Evolutionary conservation across 2,888 invertebrate species (phyloP).

Genomic region (Tromatobia lineatoria): DNA sequence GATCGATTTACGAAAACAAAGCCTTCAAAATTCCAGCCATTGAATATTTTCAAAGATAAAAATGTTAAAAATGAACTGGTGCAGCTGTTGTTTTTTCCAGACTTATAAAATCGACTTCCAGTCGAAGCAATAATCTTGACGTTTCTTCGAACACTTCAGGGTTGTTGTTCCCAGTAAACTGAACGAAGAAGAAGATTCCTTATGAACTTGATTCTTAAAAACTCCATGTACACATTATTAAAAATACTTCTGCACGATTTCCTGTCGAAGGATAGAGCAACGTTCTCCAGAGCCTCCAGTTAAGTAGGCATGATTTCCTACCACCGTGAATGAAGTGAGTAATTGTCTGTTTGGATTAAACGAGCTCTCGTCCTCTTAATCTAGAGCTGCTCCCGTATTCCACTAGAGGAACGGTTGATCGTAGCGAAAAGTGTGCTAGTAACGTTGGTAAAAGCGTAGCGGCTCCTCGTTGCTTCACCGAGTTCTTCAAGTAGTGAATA

Average conservation of each 20-base stretch:
- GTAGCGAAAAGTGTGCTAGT: conserved; percentile 31
- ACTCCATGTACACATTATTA: neutral
- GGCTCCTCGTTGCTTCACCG: conserved; percentile 12
- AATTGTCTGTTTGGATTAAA: conserved; percentile 37
- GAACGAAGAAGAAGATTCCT: too few species aligned
- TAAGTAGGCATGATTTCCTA: conserved; percentile 13
- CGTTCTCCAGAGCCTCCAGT: conserved; percentile 23
- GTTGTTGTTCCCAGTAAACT: too few species aligned
- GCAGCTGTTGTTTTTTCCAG: too few species aligned
- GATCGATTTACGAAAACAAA: too few species aligned
- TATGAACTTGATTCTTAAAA: neutral
- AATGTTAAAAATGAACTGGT: too few species aligned
- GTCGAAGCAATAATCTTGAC: too few species aligned
- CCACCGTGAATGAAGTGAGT: conserved; percentile 39
- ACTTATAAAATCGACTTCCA: too few species aligned
- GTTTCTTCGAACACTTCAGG: too few species aligned
- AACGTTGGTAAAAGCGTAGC: conserved; percentile 31
- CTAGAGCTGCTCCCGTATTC: conserved; percentile 12
- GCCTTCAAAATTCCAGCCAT: too few species aligned
- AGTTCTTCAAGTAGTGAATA: neutral
- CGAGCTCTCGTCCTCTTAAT: conserved; percentile 30
- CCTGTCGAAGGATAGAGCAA: conserved; percentile 20
- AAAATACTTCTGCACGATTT: neutral
- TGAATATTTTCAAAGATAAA: too few species aligned
- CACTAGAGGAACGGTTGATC: neutral